Base-by-base conservation (phyloP, 2,888 invertebrate species). In the Itoplectis maculator region DNA sequence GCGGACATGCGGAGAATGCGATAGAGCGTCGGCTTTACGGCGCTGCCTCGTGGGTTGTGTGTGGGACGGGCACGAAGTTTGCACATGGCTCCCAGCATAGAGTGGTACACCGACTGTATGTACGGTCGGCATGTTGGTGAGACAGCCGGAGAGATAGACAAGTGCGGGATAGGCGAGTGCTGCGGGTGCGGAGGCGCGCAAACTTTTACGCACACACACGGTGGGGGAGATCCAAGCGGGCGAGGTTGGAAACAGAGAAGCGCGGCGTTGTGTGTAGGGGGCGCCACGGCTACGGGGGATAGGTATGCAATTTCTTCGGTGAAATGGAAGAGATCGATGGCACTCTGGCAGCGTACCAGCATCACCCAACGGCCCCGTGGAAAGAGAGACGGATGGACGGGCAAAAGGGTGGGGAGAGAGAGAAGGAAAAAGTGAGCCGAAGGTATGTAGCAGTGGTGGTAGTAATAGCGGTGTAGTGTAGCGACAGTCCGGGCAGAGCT, bases 321-420 rank as follows among this genome's bases (percentile, higher is more conserved):
- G 79, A 76, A 82, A 82, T 86, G 86, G 83, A 87, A 87, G 72
- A 85, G 87, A 88, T 88, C 88, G 88, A 88, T 88, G 87, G 75
- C 84, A 85, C 84, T 87, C 87, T 88, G 88, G 86, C 89, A 88
- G 81, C 54, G 74, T 79, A 87, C 85, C 88, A 85, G 61, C 72
- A n/a, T 23, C 47, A 70, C 51, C n/a, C 45, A n/a, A 49, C 76
- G n/a, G 23, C 68, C n/a, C n/a, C 42, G 66, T 42, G 23, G 54
- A 2, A 13, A 11, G 13, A 51, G 23, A 15, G 35, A 11, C 9
- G 23, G 40, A 29, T 0, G 7, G 8, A 42, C 68, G 9, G 37
- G 5, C 3, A 29, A 5, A 29, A 5, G 5, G 29, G 49, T 45
- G 61, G 35, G 15, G 42, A 5, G 8, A 15, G 15, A 40, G 47